Percentiles rank a stretch among this genome's conserved stretches.
phyloP scores from a whole-genome alignment of 2,888 invertebrate species.

The Noctua janthina region DNA sequence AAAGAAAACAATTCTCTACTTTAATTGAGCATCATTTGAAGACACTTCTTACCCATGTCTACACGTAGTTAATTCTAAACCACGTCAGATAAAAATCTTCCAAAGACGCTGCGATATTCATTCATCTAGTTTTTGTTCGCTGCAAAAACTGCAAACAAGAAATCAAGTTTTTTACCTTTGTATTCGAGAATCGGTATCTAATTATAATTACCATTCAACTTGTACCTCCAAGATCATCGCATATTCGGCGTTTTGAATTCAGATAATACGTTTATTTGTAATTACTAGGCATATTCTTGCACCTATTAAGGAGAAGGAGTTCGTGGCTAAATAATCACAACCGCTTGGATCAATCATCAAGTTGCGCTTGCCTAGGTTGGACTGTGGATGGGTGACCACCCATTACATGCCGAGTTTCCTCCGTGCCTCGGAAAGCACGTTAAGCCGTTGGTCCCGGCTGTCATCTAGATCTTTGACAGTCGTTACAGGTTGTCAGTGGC shows the following conservation, averaged over 20 bases:
- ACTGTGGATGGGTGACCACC: no score
- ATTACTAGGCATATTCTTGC: background rate
- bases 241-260: background rate
- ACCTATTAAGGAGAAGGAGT: no score
- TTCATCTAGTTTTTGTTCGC: constrained; percentile 47
- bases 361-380: no score
- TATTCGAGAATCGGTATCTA: constrained; percentile 37
- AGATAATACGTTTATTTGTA: constrained; percentile 3
- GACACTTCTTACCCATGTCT: constrained; percentile 1
- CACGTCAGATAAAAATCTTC: constrained; percentile 30
- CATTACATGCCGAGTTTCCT: no score
- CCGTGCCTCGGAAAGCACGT: no score
- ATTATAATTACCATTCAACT: constrained; percentile 37
- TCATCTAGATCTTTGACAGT: no score
- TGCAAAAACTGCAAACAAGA: constrained; percentile 42
- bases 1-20: background rate
- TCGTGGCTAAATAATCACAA: no score
- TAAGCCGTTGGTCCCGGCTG: no score
- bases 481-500: no score
- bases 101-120: constrained; percentile 37
- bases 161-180: constrained; percentile 26
- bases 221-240: constrained; percentile 6
- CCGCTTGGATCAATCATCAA: no score
- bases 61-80: constrained; percentile 1
- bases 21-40: constrained; percentile 3